These are phyloP conservation scores for Aphelocoma californica DNA, from an alignment of 2,797 vertebrate species.

Conservation along the genomic window DNA sequence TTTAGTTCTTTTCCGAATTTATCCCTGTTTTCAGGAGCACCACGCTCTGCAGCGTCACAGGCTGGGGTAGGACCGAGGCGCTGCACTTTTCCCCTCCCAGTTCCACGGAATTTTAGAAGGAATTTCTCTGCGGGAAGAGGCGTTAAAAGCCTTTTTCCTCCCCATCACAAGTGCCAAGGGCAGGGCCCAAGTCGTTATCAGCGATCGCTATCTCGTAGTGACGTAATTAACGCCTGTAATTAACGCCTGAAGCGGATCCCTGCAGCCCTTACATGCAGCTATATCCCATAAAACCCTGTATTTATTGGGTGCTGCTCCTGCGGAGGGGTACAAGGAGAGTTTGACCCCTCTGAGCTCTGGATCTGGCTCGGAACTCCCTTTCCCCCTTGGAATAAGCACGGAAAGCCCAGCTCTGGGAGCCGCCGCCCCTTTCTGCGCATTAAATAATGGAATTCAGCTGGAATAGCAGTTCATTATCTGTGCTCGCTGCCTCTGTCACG, in stretches of 20 bases:
- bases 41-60: rapidly evolving
- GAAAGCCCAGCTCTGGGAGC: background rate
- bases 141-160: background rate
- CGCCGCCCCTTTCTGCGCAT: background rate
- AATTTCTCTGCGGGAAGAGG: background rate
- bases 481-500: background rate
- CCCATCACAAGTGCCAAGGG: rapidly evolving
- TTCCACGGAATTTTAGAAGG: background rate
- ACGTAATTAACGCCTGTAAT: background rate
- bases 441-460: background rate
- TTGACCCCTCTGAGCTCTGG: too few relatives aligned
- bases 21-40: background rate
- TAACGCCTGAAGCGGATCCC: background rate
- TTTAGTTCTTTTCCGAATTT: background rate
- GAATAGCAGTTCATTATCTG: slow-evolving; percentile 21
- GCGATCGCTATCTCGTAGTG: rapidly evolving
- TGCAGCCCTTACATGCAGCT: rapidly evolving
- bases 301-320: rapidly evolving
- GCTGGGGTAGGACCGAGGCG: background rate
- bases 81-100: background rate
- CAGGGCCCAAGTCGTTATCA: rapidly evolving
- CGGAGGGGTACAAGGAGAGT: background rate
- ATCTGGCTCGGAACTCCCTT: background rate
- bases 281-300: rapidly evolving
- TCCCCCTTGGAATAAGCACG: background rate